Conservation (phyloP, 2,888 invertebrate species). For the Rhodophaea formosa region DNA sequence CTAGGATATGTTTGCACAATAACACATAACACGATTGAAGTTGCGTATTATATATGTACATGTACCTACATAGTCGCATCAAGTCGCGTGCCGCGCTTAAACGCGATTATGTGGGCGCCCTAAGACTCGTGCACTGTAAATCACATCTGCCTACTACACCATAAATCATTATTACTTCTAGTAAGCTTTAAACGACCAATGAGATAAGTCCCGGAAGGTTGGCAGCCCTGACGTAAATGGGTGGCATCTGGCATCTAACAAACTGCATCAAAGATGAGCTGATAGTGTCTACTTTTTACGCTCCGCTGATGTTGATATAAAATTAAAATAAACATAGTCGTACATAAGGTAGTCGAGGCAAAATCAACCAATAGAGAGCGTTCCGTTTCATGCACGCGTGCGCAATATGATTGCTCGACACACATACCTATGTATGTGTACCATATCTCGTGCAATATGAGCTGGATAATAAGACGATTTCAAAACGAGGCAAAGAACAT, state of each 20-base stretch:
- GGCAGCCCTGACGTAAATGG: conserved; percentile 43
- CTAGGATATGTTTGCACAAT: neutral
- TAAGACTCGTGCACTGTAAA: conserved; percentile 11
- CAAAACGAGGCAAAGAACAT: conserved; percentile 5
- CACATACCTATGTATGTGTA: conserved; percentile 2
- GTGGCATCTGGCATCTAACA: conserved; percentile 26
- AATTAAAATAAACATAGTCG: neutral
- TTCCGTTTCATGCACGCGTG: conserved; percentile 32
- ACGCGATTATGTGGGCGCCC: conserved; percentile 16
- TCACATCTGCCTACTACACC: conserved; percentile 18
- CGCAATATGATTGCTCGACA: conserved; percentile 26
- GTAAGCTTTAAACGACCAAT: conserved; percentile 40
- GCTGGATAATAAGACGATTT: conserved; percentile 3
- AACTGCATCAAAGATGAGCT: conserved; percentile 17
- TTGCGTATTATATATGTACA: neutral
- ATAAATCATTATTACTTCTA: conserved; percentile 25
- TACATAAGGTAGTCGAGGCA: neutral
- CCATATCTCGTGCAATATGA: conserved; percentile 19
- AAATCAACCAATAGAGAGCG: conserved; percentile 30
- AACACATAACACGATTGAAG: conserved; percentile 1
- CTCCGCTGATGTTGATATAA: neutral
- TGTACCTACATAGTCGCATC: neutral
- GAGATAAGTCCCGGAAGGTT: conserved; percentile 44
- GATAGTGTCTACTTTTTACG: conserved; percentile 6
- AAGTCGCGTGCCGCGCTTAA: conserved; percentile 10